Percentiles rank a stretch among this genome's conserved stretches.
Evolutionary conservation across 2,888 invertebrate species (phyloP).

Genomic region (Harpagoxenus sublaevis): DNA sequence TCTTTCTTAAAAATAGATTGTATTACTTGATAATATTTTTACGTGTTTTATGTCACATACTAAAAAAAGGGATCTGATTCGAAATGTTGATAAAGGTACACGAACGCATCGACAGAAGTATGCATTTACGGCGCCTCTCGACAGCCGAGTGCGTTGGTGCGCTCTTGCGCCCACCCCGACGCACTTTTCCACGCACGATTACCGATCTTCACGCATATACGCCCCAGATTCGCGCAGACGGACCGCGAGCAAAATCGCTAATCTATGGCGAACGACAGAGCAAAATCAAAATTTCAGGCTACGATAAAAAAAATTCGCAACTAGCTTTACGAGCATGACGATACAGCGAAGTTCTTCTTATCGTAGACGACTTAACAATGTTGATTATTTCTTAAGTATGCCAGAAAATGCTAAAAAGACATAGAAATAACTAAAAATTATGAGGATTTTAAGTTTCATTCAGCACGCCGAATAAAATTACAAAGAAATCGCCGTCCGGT

Average conservation of each 20-base stretch:
- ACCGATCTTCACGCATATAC: slow-evolving; percentile 61
- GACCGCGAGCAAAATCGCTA: slow-evolving; percentile 46
- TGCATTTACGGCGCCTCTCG: slow-evolving; percentile 42
- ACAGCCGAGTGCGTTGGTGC: slow-evolving; percentile 21
- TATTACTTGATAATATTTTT: not conserved
- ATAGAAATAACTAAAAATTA: not conserved
- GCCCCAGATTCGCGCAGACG: slow-evolving; percentile 22
- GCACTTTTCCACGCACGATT: slow-evolving; percentile 54
- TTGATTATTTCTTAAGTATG: not conserved
- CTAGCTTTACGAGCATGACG: not conserved
- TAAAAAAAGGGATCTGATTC: not conserved
- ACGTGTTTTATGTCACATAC: not conserved
- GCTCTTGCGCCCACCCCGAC: slow-evolving; percentile 45
- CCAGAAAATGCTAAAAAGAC: not conserved
- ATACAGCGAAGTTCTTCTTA: not conserved
- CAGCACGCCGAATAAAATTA: not conserved
- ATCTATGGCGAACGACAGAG: slow-evolving; percentile 25
- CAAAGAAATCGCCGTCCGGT: not conserved
- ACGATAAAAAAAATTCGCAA: slow-evolving; percentile 11
- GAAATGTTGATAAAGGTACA: slow-evolving; percentile 52
- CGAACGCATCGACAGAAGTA: slow-evolving; percentile 46
- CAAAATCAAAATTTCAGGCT: slow-evolving; percentile 26
- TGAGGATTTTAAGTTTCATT: not conserved
- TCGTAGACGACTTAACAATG: not conserved
- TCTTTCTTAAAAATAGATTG: not conserved